These are phyloP conservation scores for Odontamblyopus lacepedii DNA, from an alignment of 2,797 vertebrate genomes.

Conservation along the genomic window DNA sequence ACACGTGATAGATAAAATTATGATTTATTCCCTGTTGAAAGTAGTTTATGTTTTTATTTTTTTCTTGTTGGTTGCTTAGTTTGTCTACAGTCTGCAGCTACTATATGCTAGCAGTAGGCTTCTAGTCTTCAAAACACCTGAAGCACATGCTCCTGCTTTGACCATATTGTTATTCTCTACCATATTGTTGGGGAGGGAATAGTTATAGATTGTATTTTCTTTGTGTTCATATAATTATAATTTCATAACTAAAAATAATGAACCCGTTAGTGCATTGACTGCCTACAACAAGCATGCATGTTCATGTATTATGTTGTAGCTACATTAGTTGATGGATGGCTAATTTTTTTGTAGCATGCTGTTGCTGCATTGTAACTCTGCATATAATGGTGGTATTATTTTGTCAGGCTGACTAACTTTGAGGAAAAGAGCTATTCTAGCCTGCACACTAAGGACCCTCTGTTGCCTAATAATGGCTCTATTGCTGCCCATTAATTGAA, in stretches of 20 bases:
- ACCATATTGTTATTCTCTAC: background rate
- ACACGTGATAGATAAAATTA: background rate
- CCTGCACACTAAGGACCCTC: slow-evolving; percentile 65
- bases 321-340: background rate
- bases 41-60: background rate
- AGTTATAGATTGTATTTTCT: background rate
- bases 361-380: slow-evolving; percentile 40
- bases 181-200: background rate
- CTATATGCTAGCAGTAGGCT: background rate
- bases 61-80: background rate
- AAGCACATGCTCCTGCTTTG: background rate
- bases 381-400: slow-evolving; percentile 47
- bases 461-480: slow-evolving; percentile 68
- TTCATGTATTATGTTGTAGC: background rate
- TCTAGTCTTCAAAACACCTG: background rate
- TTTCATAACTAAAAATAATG: background rate
- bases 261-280: background rate
- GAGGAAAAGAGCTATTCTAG: slow-evolving; percentile 58
- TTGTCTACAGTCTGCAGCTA: background rate
- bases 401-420: slow-evolving; percentile 38
- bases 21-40: background rate
- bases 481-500: slow-evolving; percentile 71
- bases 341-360: background rate
- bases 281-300: background rate
- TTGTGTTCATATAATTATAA: background rate